Percentiles rank a stretch among this genome's conserved stretches.
phyloP scores from a whole-genome alignment of 1,140 invertebrate genomes.

The Neodiprion fabricii region DNA sequence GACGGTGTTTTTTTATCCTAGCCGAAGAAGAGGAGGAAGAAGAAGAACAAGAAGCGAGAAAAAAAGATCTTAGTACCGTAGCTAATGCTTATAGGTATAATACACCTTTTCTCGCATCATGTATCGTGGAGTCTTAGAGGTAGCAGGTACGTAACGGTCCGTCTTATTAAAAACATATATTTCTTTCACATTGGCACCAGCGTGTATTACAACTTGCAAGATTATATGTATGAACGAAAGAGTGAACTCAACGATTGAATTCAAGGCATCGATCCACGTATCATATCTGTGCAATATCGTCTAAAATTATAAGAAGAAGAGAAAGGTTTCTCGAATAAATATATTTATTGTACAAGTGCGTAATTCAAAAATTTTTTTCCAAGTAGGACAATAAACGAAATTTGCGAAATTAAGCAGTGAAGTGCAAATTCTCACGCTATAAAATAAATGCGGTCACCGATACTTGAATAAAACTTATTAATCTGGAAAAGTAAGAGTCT shows the following conservation, averaged over 20 bases:
- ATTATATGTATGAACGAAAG: not conserved
- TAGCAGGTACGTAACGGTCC: constrained; percentile 40
- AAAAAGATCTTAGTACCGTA: not conserved
- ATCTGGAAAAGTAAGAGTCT: no score
- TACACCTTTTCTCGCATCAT: not conserved
- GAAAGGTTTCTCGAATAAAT: not conserved
- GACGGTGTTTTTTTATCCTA: constrained; percentile 8
- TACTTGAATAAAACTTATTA: no score
- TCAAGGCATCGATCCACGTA: not conserved
- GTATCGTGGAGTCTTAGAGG: not conserved
- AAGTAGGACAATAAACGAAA: no score
- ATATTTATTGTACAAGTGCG: not conserved
- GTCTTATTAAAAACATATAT: constrained; percentile 47
- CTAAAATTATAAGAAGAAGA: not conserved
- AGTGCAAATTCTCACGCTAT: no score
- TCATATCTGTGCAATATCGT: not conserved
- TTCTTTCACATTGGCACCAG: constrained; percentile 33
- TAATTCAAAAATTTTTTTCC: not conserved
- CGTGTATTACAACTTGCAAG: not conserved
- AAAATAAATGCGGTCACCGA: no score
- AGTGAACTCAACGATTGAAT: not conserved
- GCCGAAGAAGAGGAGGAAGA: not conserved
- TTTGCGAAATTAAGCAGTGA: no score
- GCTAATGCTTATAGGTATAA: not conserved
- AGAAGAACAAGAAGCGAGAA: not conserved